Conservation (phyloP, 1,140 invertebrate genomes). For the Orchestia grillus region DNA sequence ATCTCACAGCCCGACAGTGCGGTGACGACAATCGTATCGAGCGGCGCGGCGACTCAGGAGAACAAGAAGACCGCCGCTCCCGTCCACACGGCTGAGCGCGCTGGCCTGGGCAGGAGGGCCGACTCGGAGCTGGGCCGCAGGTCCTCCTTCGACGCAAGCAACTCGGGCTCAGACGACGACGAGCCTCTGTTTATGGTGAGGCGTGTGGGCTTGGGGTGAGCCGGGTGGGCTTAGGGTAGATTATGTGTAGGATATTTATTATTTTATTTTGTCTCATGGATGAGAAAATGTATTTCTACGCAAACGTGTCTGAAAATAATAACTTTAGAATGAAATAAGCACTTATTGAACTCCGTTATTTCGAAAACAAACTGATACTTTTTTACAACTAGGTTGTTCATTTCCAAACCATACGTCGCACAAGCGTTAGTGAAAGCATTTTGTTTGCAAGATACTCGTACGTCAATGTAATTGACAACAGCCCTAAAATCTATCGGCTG, state of each 20-base stretch:
- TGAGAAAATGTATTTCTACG: neutral
- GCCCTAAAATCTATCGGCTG: no score
- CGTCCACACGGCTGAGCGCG: neutral
- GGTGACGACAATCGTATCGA: neutral
- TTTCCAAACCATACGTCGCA: no score
- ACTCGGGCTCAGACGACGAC: slow-evolving; percentile 61
- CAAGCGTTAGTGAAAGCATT: no score
- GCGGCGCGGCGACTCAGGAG: neutral
- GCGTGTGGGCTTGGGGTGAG: no score
- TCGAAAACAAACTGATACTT: no score
- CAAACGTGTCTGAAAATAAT: neutral
- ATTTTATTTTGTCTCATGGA: neutral
- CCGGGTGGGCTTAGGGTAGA: no score
- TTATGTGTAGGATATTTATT: neutral
- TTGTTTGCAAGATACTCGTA: no score
- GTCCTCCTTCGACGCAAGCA: slow-evolving; percentile 50
- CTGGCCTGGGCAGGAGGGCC: neutral
- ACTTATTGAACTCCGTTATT: no score
- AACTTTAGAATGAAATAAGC: neutral
- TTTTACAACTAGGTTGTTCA: no score
- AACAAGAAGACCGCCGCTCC: neutral
- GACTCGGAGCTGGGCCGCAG: neutral
- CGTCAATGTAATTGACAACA: no score
- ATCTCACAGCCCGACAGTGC: slow-evolving; percentile 13
- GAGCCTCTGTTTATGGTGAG: slow-evolving; percentile 61